These are phyloP conservation scores for Phataginus tetradactyla DNA, from an alignment of 2,797 vertebrate species.

Conservation along the genomic window DNA sequence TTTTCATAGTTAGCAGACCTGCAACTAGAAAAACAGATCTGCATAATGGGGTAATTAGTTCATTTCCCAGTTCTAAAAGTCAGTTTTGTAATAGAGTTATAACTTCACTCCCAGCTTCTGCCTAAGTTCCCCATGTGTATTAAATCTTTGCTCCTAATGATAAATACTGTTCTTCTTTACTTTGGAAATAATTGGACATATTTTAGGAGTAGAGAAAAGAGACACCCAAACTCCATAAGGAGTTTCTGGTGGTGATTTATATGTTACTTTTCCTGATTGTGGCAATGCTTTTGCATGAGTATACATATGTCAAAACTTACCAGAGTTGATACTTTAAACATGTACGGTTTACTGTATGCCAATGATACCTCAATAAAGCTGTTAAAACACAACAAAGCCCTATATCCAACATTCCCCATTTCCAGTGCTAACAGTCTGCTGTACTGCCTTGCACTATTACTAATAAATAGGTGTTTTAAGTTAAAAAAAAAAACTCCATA, in stretches of 20 bases:
- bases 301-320: background rate
- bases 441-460: background rate
- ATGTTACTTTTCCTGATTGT: background rate
- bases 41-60: background rate
- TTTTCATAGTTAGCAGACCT: background rate
- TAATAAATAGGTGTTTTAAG: background rate
- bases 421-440: background rate
- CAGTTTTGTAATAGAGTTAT: background rate
- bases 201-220: background rate
- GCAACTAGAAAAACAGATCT: background rate
- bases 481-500: background rate
- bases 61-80: background rate
- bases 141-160: constrained; percentile 8
- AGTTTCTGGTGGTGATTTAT: background rate
- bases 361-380: background rate
- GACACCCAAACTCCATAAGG: background rate
- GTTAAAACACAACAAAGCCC: background rate
- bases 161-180: background rate
- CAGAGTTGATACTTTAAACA: background rate
- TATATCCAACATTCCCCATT: background rate
- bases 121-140: background rate
- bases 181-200: background rate
- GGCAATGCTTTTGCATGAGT: background rate
- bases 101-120: background rate
- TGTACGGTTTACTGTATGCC: background rate